These are phyloP conservation scores for Lithobates sylvaticus DNA, from an alignment of 2,797 vertebrate species.

Conservation along the genomic window DNA sequence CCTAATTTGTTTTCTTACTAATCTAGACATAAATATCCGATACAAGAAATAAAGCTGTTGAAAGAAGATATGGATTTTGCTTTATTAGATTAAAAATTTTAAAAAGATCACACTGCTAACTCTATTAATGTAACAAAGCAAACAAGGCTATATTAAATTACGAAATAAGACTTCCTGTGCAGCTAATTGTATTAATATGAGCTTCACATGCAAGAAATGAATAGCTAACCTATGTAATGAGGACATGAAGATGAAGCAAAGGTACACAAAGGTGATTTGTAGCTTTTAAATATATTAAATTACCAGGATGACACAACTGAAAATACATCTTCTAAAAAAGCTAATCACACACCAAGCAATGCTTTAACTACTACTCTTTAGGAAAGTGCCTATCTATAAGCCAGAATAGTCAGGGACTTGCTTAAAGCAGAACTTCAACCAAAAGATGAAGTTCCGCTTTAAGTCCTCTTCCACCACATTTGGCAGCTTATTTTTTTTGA, in stretches of 20 bases:
- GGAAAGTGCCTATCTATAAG: no score
- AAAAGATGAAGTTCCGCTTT: no score
- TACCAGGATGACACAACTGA: not conserved
- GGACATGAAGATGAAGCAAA: slow-evolving; percentile 6
- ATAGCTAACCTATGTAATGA: slow-evolving; percentile 10
- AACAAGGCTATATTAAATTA: slow-evolving; percentile 44
- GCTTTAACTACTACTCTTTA: no score
- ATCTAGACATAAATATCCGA: not conserved
- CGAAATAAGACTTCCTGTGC: slow-evolving; percentile 44
- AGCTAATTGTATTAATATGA: slow-evolving; percentile 33
- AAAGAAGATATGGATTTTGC: slow-evolving; percentile 33
- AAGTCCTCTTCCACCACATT: no score
- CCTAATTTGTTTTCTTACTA: not conserved
- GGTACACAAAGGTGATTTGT: not conserved
- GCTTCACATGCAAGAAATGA: slow-evolving; percentile 14
- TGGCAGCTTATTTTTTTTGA: no score
- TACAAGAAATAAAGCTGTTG: slow-evolving; percentile 10
- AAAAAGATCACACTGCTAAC: slow-evolving; percentile 51
- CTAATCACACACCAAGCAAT: no score
- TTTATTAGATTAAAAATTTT: slow-evolving; percentile 33
- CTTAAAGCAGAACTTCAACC: no score
- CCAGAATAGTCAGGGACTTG: no score
- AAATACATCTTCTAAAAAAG: no score
- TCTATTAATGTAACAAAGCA: slow-evolving; percentile 51
- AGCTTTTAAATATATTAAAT: not conserved